Percentiles rank a stretch among this genome's conserved stretches.
Evolutionary conservation across 2,888 invertebrate species (phyloP).

Genomic region (Reticulitermes lucifugus): DNA sequence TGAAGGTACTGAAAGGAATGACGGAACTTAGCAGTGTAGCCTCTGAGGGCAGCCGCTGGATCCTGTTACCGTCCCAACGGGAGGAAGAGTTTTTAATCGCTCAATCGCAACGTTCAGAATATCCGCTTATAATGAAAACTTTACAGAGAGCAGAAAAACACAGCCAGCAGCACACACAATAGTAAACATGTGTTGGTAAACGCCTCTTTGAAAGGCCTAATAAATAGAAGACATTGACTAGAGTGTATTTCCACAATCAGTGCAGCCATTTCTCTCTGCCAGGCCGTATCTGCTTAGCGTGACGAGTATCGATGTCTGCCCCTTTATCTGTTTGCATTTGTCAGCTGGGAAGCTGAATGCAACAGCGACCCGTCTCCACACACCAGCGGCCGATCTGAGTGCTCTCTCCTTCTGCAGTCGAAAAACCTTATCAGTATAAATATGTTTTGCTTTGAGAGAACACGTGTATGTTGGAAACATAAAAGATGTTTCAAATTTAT

Average conservation of each 20-base stretch:
- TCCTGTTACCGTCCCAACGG: too few relatives aligned
- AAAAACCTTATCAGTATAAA: too few relatives aligned
- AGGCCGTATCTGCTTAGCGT: not conserved
- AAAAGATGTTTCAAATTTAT: too few relatives aligned
- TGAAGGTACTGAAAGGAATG: too few relatives aligned
- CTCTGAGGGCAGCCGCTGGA: too few relatives aligned
- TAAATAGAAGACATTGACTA: not conserved
- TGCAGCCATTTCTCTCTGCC: constrained; percentile 1
- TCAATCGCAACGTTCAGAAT: not conserved
- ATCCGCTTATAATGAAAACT: not conserved
- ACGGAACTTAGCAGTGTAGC: too few relatives aligned
- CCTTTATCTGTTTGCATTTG: constrained; percentile 6
- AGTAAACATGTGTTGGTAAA: not conserved
- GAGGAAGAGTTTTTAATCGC: too few relatives aligned
- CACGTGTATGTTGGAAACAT: too few relatives aligned
- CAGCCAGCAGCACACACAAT: not conserved
- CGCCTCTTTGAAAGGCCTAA: not conserved
- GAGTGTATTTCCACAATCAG: not conserved
- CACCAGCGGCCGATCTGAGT: too few relatives aligned
- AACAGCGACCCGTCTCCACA: not conserved
- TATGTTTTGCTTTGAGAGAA: too few relatives aligned
- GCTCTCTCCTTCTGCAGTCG: too few relatives aligned
- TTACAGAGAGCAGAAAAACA: not conserved
- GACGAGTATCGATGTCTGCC: constrained; percentile 10
- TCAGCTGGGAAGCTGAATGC: not conserved